Conservation (phyloP, 1,140 invertebrate species). For the Aporrectodea caliginosa region DNA sequence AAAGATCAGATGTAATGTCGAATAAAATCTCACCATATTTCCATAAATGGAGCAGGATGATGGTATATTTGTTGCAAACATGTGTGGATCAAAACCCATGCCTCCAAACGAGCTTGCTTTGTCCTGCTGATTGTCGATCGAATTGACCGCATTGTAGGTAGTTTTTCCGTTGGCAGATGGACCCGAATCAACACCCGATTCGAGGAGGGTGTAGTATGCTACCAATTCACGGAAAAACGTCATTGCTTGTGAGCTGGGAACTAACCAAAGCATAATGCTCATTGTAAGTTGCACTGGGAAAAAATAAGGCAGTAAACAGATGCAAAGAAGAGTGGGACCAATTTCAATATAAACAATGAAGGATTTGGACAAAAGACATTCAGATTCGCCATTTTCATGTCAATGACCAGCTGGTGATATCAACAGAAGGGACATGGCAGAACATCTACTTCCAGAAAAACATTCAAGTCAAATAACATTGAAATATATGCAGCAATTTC, state of each 20-base stretch:
- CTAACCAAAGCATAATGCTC: neutral
- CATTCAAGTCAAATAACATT: too few species aligned
- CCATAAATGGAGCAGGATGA: conserved; percentile 18
- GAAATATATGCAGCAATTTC: too few species aligned
- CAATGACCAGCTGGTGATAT: too few species aligned
- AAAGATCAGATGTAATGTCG: neutral
- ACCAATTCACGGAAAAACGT: conserved; percentile 14
- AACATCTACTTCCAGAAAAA: too few species aligned
- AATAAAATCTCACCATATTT: conserved; percentile 13
- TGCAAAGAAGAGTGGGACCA: too few species aligned
- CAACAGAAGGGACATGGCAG: too few species aligned
- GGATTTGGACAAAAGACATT: too few species aligned
- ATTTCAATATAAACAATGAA: too few species aligned
- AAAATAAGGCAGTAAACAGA: too few species aligned
- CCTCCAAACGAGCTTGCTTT: conserved; percentile 7
- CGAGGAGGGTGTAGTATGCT: conserved; percentile 22
- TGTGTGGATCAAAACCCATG: conserved; percentile 10
- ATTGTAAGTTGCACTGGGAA: too few species aligned
- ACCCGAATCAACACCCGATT: conserved; percentile 14
- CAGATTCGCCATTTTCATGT: too few species aligned
- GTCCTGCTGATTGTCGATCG: neutral
- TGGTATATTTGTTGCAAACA: conserved; percentile 8
- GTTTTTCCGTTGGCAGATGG: conserved; percentile 5
- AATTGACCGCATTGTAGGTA: conserved; percentile 14
- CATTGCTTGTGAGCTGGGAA: conserved; percentile 25